Evolutionary conservation across 2,888 invertebrate species (phyloP).

Genomic region (Athripsodes cinereus): DNA sequence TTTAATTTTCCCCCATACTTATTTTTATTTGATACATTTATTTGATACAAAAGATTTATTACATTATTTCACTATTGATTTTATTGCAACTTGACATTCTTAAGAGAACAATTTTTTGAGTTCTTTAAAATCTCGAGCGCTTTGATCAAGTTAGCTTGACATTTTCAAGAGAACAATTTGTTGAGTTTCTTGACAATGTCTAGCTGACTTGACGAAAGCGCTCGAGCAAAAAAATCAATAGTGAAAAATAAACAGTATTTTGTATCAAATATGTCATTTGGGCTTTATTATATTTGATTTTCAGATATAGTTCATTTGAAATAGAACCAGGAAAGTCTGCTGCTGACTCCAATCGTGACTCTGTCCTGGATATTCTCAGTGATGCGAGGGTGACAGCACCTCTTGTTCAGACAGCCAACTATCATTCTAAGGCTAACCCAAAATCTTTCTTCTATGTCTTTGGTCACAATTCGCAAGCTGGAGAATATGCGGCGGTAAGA

Average conservation of each 20-base stretch:
- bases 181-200: background rate
- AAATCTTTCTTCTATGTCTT: constrained; percentile 86
- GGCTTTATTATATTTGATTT: constrained; percentile 4
- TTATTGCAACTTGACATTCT: no score
- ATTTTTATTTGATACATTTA: no score
- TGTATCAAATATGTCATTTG: no score
- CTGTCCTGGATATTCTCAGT: constrained; percentile 80
- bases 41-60: no score
- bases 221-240: no score
- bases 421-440: constrained; percentile 67
- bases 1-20: no score
- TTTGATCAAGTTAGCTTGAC: no score
- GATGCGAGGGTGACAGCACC: constrained; percentile 86
- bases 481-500: constrained; percentile 72
- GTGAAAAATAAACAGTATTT: no score
- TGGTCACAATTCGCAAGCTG: constrained; percentile 74
- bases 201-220: background rate
- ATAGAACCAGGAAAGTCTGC: constrained; percentile 52
- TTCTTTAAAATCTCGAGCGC: no score
- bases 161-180: no score
- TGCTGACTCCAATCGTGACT: constrained; percentile 62
- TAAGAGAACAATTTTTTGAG: no score
- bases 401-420: constrained; percentile 66
- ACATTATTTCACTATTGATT: no score
- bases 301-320: constrained; percentile 53